Evolutionary conservation across 1,140 invertebrate species (phyloP).

Genomic region (Capitella teleta): DNA sequence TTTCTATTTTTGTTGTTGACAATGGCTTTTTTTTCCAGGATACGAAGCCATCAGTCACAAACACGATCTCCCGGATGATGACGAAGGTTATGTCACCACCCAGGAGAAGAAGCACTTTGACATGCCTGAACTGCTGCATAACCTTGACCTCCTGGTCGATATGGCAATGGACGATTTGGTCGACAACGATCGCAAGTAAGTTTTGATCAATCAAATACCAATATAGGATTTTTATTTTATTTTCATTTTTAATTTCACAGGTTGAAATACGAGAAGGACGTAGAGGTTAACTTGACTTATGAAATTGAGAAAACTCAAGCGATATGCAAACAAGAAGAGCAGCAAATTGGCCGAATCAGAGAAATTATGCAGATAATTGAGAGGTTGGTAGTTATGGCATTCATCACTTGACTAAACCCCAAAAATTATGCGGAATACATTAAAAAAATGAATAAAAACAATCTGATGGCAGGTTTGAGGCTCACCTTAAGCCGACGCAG

Average conservation of each 20-base stretch:
- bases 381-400: no score
- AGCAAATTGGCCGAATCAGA: constrained; percentile 61
- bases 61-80: constrained; percentile 43
- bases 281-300: constrained; percentile 62
- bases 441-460: no score
- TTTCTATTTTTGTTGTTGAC: background rate
- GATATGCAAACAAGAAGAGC: constrained; percentile 61
- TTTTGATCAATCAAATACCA: no score
- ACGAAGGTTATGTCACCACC: constrained; percentile 49
- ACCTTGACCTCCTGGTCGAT: constrained; percentile 80
- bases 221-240: no score
- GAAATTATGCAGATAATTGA: constrained; percentile 60
- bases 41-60: constrained; percentile 75
- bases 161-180: constrained; percentile 93
- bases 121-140: constrained; percentile 82
- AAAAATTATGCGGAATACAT: no score
- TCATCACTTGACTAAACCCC: no score
- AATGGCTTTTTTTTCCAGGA: constrained; percentile 43
- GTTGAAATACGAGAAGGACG: constrained; percentile 61
- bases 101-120: constrained; percentile 46
- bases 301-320: constrained; percentile 63
- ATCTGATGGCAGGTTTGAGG: no score
- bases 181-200: constrained; percentile 62
- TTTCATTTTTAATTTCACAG: constrained; percentile 14
- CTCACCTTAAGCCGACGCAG: no score